phyloP scores from a whole-genome alignment of 2,113 vertebrate species.

The Nannospalax galili region DNA sequence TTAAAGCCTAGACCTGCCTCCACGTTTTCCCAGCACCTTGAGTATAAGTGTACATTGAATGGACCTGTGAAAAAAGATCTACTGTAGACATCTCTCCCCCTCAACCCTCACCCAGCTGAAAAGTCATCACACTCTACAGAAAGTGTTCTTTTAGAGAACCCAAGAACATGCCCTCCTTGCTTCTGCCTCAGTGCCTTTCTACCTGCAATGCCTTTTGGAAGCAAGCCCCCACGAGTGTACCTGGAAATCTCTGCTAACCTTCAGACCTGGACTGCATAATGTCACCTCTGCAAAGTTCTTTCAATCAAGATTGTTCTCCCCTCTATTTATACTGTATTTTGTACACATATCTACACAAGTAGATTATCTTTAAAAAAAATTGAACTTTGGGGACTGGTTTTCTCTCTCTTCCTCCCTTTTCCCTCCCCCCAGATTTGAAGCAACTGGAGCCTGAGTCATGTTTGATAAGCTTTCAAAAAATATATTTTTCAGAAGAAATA shows the following conservation, averaged over 20 bases:
- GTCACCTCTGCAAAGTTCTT: not conserved
- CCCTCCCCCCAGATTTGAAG: not conserved
- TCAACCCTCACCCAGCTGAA: not conserved
- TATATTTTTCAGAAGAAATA: slow-evolving; percentile 48
- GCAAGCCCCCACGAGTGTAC: not conserved
- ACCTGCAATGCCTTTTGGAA: not conserved
- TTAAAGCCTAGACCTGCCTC: not conserved
- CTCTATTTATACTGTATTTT: not conserved
- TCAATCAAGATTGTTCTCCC: not conserved
- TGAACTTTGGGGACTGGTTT: not conserved
- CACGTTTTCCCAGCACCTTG: not conserved
- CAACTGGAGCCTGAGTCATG: not conserved
- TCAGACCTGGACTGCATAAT: too few relatives aligned
- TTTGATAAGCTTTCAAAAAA: not conserved
- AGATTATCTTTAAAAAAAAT: not conserved
- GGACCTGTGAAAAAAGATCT: not conserved
- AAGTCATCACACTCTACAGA: not conserved
- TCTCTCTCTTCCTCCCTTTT: not conserved
- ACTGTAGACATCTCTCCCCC: not conserved
- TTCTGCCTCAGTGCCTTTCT: not conserved
- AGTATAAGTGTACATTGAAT: not conserved
- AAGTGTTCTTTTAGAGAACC: not conserved
- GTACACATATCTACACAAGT: not conserved
- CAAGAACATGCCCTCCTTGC: not conserved
- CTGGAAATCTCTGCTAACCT: not conserved